Evolutionary conservation across 2,797 vertebrate genomes (phyloP), one percentile per base, ranked within the genome.

Genomic region (Rhinella marina): DNA sequence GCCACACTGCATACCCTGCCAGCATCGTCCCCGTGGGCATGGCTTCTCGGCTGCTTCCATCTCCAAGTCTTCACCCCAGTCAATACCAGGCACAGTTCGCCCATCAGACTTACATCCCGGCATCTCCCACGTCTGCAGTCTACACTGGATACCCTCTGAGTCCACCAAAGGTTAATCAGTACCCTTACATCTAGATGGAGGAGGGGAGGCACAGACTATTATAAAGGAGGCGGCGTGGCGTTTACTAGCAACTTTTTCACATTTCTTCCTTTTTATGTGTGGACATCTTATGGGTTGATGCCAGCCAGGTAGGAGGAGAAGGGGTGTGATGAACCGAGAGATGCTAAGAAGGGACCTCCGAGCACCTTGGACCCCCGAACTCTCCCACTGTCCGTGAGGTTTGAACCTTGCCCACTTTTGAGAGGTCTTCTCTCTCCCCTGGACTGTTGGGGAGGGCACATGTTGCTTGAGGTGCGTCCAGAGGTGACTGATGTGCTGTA

Each of bases 131-230:
- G 93, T 99, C 98, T 92, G 95, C 98, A 61, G 98, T 99, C 96
- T 99, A 99, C 98, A 99, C 98, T 98, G 98, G 98, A 98, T 99
- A 99, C 94, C 98, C 98, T 52, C 95, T 99, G 96, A 99, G 98
- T 95, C 98, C 98, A 91, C 96, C 98, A 92, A 99, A 99, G 97
- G 97, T 99, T 93, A 99, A 98, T 97, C 98, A 99, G 96, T 99
- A 99, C 96, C 97, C 98, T 92, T 99, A 99, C 96, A 97, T 99
- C 97, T 96, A 96, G 93, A 92, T 93, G 90, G 82, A 81, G 88
- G 73, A 50, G 2, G 59, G 66, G 57, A 52, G n/a, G 16, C 19
- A 41, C 29, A 52, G 17, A 50, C 32, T 72, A 79, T 41, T 73
- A 16, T 13, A 50, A 48, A 57, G 57, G 14, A 52, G 48, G 52